Base-by-base conservation (phyloP, 1,140 invertebrate species). In the Drosophila jambulina region DNA sequence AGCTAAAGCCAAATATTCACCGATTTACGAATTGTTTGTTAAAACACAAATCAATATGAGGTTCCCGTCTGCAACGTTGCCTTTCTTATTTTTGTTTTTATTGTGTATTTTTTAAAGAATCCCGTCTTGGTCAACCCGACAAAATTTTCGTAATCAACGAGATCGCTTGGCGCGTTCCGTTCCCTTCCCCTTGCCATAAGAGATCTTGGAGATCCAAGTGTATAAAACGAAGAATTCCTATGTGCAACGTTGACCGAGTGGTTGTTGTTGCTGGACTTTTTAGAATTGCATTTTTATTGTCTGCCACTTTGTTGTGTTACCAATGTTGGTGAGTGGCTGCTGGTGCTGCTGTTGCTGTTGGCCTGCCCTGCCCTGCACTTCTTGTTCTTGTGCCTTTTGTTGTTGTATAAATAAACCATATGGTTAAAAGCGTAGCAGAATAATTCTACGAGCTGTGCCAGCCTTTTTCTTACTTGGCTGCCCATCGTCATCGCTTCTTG, bases 221-320 rank as follows among this genome's bases (percentile, higher is more conserved):
- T 27, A 34, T 25, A 65, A 65, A 17, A 49, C 60, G 57, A 80
- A 54, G 83, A 82, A 87, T 84, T 83, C 80, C 84, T 78, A 75
- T 58, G 69, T 72, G 77, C 84, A 80, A 81, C 69, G 42, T 71
- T 74, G 38, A 53, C 40, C 38, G 43, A 42, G 49, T 46, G 58
- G 75, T 71, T 79, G 63, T 74, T 77, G 57, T 49, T 62, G 57
- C 45, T 77, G 74, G 63, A 49, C 79, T 83, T 86, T 87, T 84
- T 53, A 88, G 84, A 88, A 88, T 87, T 88, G 84, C 80, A 87
- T 87, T 87, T 87, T 87, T 87, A 87, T 88, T 88, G 84, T 90
- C 85, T 87, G 84, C 72, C 85, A 87, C 84, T 87, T 87, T 87
- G 84, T 86, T 88, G 75, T 79, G 82, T 70, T 84, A 84, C 81